phyloP scores from a whole-genome alignment of 2,888 invertebrate species.

The Chromoteleia sp. region DNA sequence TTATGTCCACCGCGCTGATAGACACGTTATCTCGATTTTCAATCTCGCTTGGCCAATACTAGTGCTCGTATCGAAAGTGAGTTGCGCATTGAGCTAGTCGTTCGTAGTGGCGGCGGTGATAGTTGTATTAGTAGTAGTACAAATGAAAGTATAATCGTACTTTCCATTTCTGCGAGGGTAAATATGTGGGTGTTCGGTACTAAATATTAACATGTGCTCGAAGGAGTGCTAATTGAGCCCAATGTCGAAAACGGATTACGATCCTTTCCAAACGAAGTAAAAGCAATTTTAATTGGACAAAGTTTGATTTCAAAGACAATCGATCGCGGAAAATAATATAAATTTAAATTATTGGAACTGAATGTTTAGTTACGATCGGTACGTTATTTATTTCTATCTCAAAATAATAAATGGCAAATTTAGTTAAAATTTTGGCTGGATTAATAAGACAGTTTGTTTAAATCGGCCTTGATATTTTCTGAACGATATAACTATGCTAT shows the following conservation, averaged over 20 bases:
- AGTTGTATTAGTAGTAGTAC: conserved; percentile 29
- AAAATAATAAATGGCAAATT: too few species aligned
- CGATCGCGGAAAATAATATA: too few species aligned
- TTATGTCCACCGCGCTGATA: conserved; percentile 37
- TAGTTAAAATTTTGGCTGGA: too few species aligned
- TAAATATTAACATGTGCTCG: conserved; percentile 24
- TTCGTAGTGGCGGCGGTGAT: neutral
- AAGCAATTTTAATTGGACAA: too few species aligned
- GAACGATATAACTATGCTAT: too few species aligned
- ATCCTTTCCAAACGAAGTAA: neutral
- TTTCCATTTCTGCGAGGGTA: conserved; percentile 58
- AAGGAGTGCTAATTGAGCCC: conserved; percentile 18
- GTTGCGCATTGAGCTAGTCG: conserved; percentile 11
- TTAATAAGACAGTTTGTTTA: too few species aligned
- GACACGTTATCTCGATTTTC: conserved; percentile 43
- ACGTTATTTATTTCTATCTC: too few species aligned
- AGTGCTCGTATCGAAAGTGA: conserved; percentile 42
- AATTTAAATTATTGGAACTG: too few species aligned
- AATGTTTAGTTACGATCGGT: too few species aligned
- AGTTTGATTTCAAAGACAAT: too few species aligned
- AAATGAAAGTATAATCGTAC: conserved; percentile 60
- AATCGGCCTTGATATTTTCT: too few species aligned
- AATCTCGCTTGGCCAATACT: conserved; percentile 43
- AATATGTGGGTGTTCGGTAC: conserved; percentile 44
- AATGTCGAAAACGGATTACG: conserved; percentile 12